These are phyloP conservation scores for Pteronura brasiliensis DNA, from an alignment of 2,113 vertebrate species.

Conservation along the genomic window DNA sequence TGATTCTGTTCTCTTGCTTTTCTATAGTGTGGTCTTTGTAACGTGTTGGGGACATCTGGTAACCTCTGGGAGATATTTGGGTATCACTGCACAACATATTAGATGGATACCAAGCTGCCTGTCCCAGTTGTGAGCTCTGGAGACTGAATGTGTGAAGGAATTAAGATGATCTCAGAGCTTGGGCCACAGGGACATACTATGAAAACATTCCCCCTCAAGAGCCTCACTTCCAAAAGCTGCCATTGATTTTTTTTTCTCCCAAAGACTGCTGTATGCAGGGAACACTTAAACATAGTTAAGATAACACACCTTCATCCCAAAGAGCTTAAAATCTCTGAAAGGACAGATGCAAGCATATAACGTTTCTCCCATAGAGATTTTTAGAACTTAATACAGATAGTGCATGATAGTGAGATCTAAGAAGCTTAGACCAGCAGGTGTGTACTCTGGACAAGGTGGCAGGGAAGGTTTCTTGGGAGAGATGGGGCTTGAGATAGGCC, in stretches of 20 bases:
- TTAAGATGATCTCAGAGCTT: background rate
- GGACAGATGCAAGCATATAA: background rate
- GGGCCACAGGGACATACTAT: background rate
- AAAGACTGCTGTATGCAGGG: background rate
- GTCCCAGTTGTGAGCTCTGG: background rate
- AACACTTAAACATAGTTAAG: background rate
- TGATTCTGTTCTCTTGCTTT: background rate
- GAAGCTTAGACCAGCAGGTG: background rate
- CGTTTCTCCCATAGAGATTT: background rate
- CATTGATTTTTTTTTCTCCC: background rate
- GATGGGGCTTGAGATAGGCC: background rate
- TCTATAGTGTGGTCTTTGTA: background rate
- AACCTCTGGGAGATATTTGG: background rate
- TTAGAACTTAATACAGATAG: background rate
- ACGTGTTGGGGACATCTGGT: background rate
- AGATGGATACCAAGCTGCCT: background rate
- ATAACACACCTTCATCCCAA: background rate
- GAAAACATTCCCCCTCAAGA: background rate
- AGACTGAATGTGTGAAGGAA: background rate
- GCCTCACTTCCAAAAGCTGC: background rate
- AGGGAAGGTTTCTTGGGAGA: background rate
- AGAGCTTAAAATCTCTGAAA: background rate
- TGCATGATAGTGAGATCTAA: background rate
- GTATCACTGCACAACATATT: background rate
- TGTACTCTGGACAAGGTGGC: background rate